These are phyloP conservation scores for Meteorus cinctellus DNA, from an alignment of 2,888 invertebrate species.

Conservation along the genomic window DNA sequence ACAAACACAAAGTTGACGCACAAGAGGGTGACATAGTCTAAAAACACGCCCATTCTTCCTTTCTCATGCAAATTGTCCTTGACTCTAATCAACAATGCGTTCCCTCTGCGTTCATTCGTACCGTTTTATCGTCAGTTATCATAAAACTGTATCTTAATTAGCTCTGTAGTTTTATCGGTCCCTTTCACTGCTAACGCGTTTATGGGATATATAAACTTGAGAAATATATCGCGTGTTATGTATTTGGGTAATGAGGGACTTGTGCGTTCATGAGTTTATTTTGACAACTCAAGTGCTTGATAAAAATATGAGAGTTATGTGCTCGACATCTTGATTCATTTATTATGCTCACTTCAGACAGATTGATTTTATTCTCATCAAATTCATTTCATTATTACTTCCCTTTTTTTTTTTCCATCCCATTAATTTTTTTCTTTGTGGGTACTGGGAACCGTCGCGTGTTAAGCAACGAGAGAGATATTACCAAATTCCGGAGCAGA, in stretches of 20 bases:
- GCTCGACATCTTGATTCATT: not conserved
- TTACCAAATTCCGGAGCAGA: constrained; percentile 46
- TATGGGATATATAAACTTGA: constrained; percentile 47
- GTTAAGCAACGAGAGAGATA: constrained; percentile 33
- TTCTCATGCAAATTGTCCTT: constrained; percentile 49
- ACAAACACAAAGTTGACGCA: constrained; percentile 39
- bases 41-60: constrained; percentile 43
- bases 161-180: constrained; percentile 40
- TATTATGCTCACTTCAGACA: not conserved
- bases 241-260: not conserved
- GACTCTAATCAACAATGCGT: constrained; percentile 26
- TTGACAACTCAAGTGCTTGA: too few species aligned
- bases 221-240: constrained; percentile 49
- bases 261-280: not conserved
- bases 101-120: constrained; percentile 22
- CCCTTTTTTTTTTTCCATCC: not conserved
- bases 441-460: not conserved
- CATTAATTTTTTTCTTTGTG: constrained; percentile 9
- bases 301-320: too few species aligned
- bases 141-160: constrained; percentile 54
- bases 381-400: not conserved
- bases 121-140: constrained; percentile 44
- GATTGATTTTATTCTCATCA: not conserved
- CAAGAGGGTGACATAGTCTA: constrained; percentile 26
- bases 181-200: constrained; percentile 48